Percentiles rank a stretch among this genome's conserved stretches.
phyloP scores from a whole-genome alignment of 2,888 invertebrate genomes.

The Parnassius glacialis region DNA sequence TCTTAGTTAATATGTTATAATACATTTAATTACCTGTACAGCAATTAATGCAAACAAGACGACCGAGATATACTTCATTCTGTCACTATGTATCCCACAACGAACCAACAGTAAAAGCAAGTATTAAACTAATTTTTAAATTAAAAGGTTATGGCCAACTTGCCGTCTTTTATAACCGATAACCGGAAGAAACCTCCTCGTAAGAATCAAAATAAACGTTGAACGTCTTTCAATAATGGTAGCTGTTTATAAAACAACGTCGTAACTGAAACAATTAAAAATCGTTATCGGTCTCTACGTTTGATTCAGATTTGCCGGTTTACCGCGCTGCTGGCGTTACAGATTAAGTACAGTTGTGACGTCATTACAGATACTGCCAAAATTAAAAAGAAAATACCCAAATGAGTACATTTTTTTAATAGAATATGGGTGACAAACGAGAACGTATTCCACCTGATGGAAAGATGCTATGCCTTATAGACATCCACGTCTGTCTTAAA shows the following conservation, averaged over 20 bases:
- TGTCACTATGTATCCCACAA: slow-evolving; percentile 30
- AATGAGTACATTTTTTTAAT: too few species aligned
- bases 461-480: too few species aligned
- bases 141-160: background rate
- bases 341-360: background rate
- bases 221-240: slow-evolving; percentile 44
- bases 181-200: slow-evolving; percentile 30
- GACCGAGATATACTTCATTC: slow-evolving; percentile 58
- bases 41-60: slow-evolving; percentile 61
- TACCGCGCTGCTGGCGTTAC: slow-evolving; percentile 37
- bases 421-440: too few species aligned
- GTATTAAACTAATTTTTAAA: too few species aligned
- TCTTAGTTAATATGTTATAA: too few species aligned
- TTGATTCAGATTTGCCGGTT: slow-evolving; percentile 45
- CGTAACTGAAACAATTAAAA: slow-evolving; percentile 50
- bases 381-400: too few species aligned
- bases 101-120: slow-evolving; percentile 39
- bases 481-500: too few species aligned
- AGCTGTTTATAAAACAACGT: slow-evolving; percentile 60
- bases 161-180: slow-evolving; percentile 54
- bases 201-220: slow-evolving; percentile 50
- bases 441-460: too few species aligned
- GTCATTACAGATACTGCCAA: too few species aligned
- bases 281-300: slow-evolving; percentile 48
- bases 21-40: slow-evolving; percentile 51